Base-by-base conservation (phyloP, 53 echinoderm and acorn worm genomes). In the Paelopatides confundens region DNA sequence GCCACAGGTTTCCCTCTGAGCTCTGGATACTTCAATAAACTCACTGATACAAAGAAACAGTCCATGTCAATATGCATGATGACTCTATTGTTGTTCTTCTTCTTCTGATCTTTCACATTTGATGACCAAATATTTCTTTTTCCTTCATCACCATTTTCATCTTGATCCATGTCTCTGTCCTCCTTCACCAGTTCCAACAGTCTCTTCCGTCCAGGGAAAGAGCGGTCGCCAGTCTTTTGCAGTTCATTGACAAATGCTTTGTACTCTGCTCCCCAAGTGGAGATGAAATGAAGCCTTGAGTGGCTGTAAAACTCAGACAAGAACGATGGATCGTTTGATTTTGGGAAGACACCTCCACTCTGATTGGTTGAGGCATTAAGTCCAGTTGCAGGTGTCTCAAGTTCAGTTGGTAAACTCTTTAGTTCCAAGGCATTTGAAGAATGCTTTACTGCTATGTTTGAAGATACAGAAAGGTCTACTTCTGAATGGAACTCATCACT, bases 61-160 rank as follows among this genome's bases (percentile, higher is more conserved):
- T 98, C 98, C 98, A 98, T 98, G 36, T 98, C 98, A 46, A 95
- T 62, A 39, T 98, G 98, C 98, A 98, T 98, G 70, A 98, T 94
- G 18, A 89, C 76, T 29, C 91, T 82, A n/a, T 62, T 64, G 7
- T 35, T 3, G 50, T 78, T 84, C 10, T 58, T 37, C 2, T 5
- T 7, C 13, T 71, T 34, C 37, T 24, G 21, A 30, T 53, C 35
- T 30, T 36, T 86, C 13, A n/a, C 2, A 69, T 13, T 24, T 0
- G 24, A 64, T 39, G 47, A 71, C 49, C 12, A 15, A 26, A 14
- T 23, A n/a, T 49, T 66, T 31, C 35, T 23, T 23, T 1, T 31
- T 49, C 14, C 52, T 48, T 66, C 67, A 2, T 39, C 46, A 6
- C 51, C 33, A 30, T 26, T 17, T 46, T 34, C 62, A 35, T 18